phyloP scores from a whole-genome alignment of 2,113 vertebrate species.

The Axis porcinus region DNA sequence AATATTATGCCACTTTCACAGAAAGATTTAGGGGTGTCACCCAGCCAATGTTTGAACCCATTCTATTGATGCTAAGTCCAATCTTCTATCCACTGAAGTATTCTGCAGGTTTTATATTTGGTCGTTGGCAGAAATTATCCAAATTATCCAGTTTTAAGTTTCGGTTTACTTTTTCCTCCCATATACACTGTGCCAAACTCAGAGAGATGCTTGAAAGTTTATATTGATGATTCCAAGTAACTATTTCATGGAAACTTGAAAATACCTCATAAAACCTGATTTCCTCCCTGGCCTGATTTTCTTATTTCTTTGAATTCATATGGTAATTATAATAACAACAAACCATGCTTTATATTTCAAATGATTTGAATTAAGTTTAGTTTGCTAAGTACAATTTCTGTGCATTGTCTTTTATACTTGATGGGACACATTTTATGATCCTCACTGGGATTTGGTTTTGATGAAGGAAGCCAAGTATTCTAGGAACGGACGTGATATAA shows the following conservation, averaged over 20 bases:
- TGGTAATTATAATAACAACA: not conserved
- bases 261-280: not conserved
- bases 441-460: slow-evolving; percentile 26
- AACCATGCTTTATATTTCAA: not conserved
- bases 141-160: not conserved
- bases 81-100: not conserved
- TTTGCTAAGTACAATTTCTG: slow-evolving; percentile 16
- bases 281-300: not conserved
- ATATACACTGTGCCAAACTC: not conserved
- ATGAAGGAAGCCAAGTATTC: slow-evolving; percentile 32
- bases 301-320: not conserved
- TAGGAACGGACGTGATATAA: not conserved
- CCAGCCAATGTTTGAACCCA: not conserved
- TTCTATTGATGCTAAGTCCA: not conserved
- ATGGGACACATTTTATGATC: slow-evolving; percentile 47
- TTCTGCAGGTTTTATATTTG: not conserved
- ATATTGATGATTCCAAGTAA: not conserved
- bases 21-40: not conserved
- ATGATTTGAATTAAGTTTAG: not conserved
- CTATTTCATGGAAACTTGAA: slow-evolving; percentile 22
- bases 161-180: not conserved
- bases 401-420: slow-evolving; percentile 47
- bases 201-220: not conserved
- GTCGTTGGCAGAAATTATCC: not conserved
- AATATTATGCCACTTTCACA: not conserved